Evolutionary conservation across 2,113 vertebrate species (phyloP), one percentile per base, ranked within the genome.

Genomic region (Tringa solitaria): DNA sequence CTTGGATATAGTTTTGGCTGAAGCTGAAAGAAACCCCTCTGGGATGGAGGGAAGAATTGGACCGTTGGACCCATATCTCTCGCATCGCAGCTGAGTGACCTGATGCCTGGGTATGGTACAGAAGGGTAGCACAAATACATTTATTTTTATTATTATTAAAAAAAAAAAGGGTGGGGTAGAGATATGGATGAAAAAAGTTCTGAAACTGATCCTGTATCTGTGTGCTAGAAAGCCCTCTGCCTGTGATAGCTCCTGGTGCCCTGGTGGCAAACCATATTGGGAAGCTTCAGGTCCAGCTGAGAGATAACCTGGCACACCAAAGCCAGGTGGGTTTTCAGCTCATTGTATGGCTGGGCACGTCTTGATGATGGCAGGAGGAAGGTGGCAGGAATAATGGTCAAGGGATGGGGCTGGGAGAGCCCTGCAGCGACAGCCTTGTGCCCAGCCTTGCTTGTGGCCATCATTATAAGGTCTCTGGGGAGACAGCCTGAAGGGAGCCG

Each of bases 351-450:
- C 51, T 85, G 67, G 35, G 13, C 6, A 69, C 17, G 14, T 17
- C 57, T 32, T 57, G 67, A 3, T 79, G 57, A 30, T 78, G 50
- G 32, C 59, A 50, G 59, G 32, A 64, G 3, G 6, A 64, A 77
- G 51, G 50, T n/a, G 60, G 41, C 64, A 67, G 56, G 60, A 61
- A 17, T 73, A 33, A 57, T 26, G 80, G 41, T 28, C 0, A 2
- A 83, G 57, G 28, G n/a, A 12, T 75, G 51, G 46, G 32, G 15
- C 48, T 64, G 68, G 65, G 50, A 70, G 32, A 82, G 33, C 14
- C 16, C 57, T 3, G 3, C 30, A 45, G n/a, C 1, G 2, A 8
- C 60, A 63, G 70, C 60, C 60, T 84, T 1, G 0, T 68, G 37
- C 61, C 57, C 26, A 14, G 53, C 73, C 32, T 5, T 50, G 74